Percentiles rank a stretch among this genome's conserved stretches.
Evolutionary conservation across 2,113 vertebrate species (phyloP).

Genomic region (Nannobrachium achirus): DNA sequence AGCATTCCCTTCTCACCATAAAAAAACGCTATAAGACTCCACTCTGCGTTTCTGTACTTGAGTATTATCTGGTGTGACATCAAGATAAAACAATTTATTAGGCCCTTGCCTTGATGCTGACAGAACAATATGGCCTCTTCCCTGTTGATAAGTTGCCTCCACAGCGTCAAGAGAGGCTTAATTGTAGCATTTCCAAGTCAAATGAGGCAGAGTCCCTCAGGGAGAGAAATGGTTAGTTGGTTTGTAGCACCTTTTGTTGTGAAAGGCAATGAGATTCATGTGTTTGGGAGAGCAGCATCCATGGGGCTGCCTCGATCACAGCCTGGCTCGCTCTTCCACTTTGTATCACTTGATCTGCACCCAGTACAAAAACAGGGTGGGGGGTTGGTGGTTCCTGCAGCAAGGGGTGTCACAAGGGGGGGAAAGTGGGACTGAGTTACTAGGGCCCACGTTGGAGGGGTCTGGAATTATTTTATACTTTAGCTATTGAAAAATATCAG

Average conservation of each 20-base stretch:
- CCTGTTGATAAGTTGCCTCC: not conserved
- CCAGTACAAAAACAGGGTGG: not conserved
- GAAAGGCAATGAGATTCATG: too few relatives aligned
- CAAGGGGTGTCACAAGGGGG: too few relatives aligned
- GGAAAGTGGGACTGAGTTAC: too few relatives aligned
- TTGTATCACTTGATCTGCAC: not conserved
- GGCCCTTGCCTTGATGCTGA: not conserved
- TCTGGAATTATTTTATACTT: too few relatives aligned
- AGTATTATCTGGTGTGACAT: slow-evolving; percentile 10
- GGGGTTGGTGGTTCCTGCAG: not conserved
- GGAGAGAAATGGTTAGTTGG: not conserved
- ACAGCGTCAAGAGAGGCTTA: slow-evolving; percentile 12
- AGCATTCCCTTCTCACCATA: not conserved
- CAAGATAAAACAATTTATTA: not conserved
- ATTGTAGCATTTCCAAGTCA: not conserved
- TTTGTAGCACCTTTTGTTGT: not conserved
- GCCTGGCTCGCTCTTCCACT: not conserved
- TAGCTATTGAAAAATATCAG: too few relatives aligned
- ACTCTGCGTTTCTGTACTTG: not conserved
- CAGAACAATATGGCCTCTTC: not conserved
- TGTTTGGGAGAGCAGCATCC: not conserved
- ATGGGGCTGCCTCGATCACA: not conserved
- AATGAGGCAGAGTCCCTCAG: not conserved
- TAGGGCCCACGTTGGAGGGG: too few relatives aligned
- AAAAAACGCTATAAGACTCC: not conserved